Base-by-base conservation (phyloP, 2,797 vertebrate species). In the Notolabrus celidotus region DNA sequence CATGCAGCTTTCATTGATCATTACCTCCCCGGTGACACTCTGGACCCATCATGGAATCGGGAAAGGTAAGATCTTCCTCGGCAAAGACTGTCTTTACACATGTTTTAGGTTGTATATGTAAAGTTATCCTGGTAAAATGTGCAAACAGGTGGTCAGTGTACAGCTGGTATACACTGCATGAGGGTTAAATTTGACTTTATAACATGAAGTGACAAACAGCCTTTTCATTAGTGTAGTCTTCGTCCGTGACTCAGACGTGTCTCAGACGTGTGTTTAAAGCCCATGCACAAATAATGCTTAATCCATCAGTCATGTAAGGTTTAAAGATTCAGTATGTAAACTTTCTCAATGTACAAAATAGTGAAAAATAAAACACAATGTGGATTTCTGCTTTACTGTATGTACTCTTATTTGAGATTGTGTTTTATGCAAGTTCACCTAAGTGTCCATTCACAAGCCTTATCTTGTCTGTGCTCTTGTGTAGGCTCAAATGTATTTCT, bases 41-140 rank as follows among this genome's bases (percentile, higher is more conserved):
- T 87, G 71, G 42, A 88, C 59, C 20, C 39, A 74, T 52, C 71
- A 92, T 92, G 92, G 89, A 90, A 15, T 56, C 84, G 0, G 84
- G 82, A 10, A 91, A 91, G 88, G 91, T 92, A 85, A 52, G 73
- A 12, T 1, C 2, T 7, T 25, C 47, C 51, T 23, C 3, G 0
- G 6, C 29, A 45, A 42, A 33, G 3, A 4, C 17, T 3, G 12
- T 60, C 2, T 39, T 42, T 15, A 16, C 5, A 2, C 27, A 2
- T 34, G 2, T 23, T 34, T 27, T 2, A 15, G 1, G 8, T 36
- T 12, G 34, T 19, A n/a, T 34, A 2, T 49, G 51, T 6, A 9
- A 10, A 54, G 52, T 23, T 2, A 5, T 41, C 1, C 0, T 7
- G 14, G 20, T 3, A 54, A 1, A 19, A 61, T 47, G 39, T 64